Percentiles rank a stretch among this genome's conserved stretches.
Evolutionary conservation across 2,888 invertebrate genomes (phyloP).

Genomic region (Chaetogeoica ovagalla): DNA sequence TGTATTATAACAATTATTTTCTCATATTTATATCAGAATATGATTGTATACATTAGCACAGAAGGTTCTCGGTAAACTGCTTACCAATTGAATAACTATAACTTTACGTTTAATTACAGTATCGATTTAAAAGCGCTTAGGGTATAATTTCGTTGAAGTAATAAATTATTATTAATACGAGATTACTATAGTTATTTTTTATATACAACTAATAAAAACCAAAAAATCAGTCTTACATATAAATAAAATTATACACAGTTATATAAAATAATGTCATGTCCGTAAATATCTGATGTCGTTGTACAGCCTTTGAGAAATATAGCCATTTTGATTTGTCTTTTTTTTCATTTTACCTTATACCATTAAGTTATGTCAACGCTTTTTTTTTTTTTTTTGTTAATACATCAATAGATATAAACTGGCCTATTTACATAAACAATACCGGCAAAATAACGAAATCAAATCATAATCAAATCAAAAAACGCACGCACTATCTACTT

Average conservation of each 20-base stretch:
- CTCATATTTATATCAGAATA: neutral
- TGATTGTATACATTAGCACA: neutral
- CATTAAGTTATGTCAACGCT: conserved; percentile 6
- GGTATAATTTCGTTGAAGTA: neutral
- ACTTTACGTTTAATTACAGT: neutral
- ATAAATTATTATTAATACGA: neutral
- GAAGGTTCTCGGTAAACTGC: neutral
- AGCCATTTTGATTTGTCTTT: conserved; percentile 18
- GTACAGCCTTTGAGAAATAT: conserved; percentile 40
- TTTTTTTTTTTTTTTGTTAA: neutral
- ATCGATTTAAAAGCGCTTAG: neutral
- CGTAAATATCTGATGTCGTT: neutral
- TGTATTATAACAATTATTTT: neutral
- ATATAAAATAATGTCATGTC: neutral
- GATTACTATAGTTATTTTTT: neutral
- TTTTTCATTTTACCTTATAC: neutral
- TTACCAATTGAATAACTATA: neutral
- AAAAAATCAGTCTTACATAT: conserved; percentile 45
- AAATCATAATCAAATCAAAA: conserved; percentile 46
- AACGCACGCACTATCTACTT: conserved; percentile 51
- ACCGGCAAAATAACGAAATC: conserved; percentile 46
- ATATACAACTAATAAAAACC: conserved; percentile 19
- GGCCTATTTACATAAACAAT: conserved; percentile 51
- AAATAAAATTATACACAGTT: conserved; percentile 6
- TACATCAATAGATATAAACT: conserved; percentile 47